Evolutionary conservation across 2,113 vertebrate species (phyloP), one percentile per base, ranked within the genome.

Genomic region (Salvelinus namaycush): DNA sequence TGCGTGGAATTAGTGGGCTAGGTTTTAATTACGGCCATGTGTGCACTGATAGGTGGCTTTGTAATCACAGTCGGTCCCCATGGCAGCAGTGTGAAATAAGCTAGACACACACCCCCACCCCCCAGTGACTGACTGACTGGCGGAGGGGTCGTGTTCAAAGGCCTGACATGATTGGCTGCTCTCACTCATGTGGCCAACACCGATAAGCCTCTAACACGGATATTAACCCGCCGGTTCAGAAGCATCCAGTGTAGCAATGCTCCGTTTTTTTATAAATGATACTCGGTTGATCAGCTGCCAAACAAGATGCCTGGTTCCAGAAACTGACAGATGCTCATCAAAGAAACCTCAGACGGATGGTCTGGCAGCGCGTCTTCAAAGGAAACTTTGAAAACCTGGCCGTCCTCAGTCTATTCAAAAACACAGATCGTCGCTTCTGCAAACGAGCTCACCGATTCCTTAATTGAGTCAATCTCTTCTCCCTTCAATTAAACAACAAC

Each of bases 11-110:
- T 83, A 81, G 74, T 72, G 72, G 79, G 86, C 80, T 76, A 51
- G 49, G 75, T 82, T 87, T 84, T 86, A 86, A 81, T 84, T 82
- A 82, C 80, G 72, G 64, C 80, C 76, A 81, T 81, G 79, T 81
- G 74, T 64, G 57, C 48, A 22, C 70, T 77, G 80, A 87, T 87
- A 82, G 86, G 86, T 84, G 78, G 76, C 60, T 82, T 72, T 83
- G 77, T 77, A 84, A 87, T 87, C 80, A 83, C 77, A 79, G 74
- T 64, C 70, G 24, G 86, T 83, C 80, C 83, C 77, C 66, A 79
- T 72, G 79, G 79, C 76, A 76, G 78, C 66, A 75, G 76, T 74
- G 82, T 64, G 51, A 73, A 80, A 87, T 81, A 68, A 68, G 66
- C 66, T 34, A 34, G 2, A n/a, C 51, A 24, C 49, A 26, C 69